Base-by-base conservation (phyloP, 2,888 invertebrate species). In the Chymomyza caudatula region DNA sequence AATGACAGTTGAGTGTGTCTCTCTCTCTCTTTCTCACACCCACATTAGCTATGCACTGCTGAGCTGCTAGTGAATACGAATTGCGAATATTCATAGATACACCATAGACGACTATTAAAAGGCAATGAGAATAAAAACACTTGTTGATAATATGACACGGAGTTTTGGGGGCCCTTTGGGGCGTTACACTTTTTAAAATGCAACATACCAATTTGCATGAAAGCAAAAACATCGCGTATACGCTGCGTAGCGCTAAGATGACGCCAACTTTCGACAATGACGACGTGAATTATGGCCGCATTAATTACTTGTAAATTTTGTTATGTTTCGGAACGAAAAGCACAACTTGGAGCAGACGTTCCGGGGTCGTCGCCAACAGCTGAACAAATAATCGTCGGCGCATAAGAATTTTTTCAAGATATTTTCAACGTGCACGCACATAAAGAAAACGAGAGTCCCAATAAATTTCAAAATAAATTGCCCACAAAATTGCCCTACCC, bases 261-360 rank as follows among this genome's bases (percentile, higher is more conserved):
- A 66, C 65, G 60, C 53, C 62, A n/a, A 52, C 42, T 56, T 58
- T 65, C 60, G 67, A 37, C 52, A 49, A 29, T 37, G 49, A 22
- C 52, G 51, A 58, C 55, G 74, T 88, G 77, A 88, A 74, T 88
- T 87, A 88, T 88, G 77, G 69, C 62, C 75, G 78, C 83, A 88
- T 88, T 88, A 87, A 88, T 88, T 87, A 88, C 74, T 77, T 83
- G 85, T 83, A 87, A 88, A 88, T 87, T n/a, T 87, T 79, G 81
- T 77, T 37, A 37, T 37, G 11, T 37, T 8, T 37, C 11, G 29
- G 29, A 37, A 37, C 29, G 29, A 37, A 11, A 37, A 11, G 29
- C 29, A 11, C 29, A 37, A 37, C 29, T 11, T 37, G 29, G 8
- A 37, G 29, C 29, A 8, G 29, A 37, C 11, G 11, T 37, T 1